Base-by-base conservation (phyloP, 2,113 vertebrate species). In the Notiomystis cincta region DNA sequence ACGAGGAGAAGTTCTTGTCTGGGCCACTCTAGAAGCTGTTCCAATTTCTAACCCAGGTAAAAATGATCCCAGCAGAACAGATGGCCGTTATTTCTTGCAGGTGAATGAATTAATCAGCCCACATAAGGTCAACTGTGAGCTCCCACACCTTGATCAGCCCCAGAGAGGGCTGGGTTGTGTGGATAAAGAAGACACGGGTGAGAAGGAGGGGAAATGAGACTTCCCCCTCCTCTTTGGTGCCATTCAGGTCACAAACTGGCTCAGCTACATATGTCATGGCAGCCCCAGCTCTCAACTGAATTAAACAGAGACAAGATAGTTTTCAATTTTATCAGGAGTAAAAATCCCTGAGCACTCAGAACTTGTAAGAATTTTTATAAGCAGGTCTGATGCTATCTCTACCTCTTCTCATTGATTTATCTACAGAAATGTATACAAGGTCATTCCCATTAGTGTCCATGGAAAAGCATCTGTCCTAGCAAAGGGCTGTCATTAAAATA, bases 121-220 rank as follows among this genome's bases (percentile, higher is more conserved):
- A 22, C 2, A 0, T 23, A 27, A 65, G 6, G 9, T 87, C 64
- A 61, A 2, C 19, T 51, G 24, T 56, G 33, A 72, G 44, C 27
- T 73, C 20, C 31, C 2, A 1, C 13, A 24, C 35, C 38, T 91
- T 0, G 0, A 18, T n/a, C 54, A 78, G 10, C 23, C 11, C 56
- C 45, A 71, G 48, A 64, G 42, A 64, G 11, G 24, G 6, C 5
- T 58, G 38, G 13, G 11, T 47, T 8, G 21, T 38, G 30, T 33
- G 21, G 21, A 42, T 7, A 9, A 73, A 87, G 45, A 77, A 38
- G 37, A 33, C 23, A 40, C 21, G 6, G 3, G 4, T 30, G 25
- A 42, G 44, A 85, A 79, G 33, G 28, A 66, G 17, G 3, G 6
- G 17, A 83, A 37, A 11, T 8, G 47, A 90, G n/a, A 35, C 22